Evolutionary conservation across 2,888 invertebrate genomes (phyloP), one percentile per base, ranked within the genome.

Genomic region (Athripsodes cinereus): DNA sequence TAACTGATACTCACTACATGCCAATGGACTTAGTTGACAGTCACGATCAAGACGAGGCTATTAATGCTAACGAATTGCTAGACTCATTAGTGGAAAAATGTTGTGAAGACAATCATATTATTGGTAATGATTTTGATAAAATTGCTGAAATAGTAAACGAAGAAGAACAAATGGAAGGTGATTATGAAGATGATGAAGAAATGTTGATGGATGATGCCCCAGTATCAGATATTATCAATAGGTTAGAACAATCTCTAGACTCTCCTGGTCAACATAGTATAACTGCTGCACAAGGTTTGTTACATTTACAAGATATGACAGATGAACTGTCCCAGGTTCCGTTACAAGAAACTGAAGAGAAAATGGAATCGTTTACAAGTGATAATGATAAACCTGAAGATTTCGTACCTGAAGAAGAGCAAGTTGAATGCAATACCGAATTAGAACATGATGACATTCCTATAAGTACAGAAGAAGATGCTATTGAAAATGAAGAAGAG

Each of bases 61-160:
- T 71, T 65, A 70, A 66, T 52, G 74, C 71, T 5, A 69, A 69
- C 1, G 82, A 79, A 47, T 69, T 83, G 57, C 73, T 83, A 1
- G 83, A 83, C 66, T 83, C 83, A 1, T 71, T 83, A 50, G 82
- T 83, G 2, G 81, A 83, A 66, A 80, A 81, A 60, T 82, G 82
- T 56, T 83, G 83, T 68, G 82, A 83, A 67, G 82, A 82, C 66
- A 81, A 82, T 67, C 80, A 82, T 64, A 75, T 78, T 50, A 71
- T 77, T 19, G 77, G 74, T 11, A 76, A 74, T 60, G 71, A 75
- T 26, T 69, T 76, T 16, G 76, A 77, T 62, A 77, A 76, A 65
- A 69, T 76, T 46, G 74, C 75, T 20, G 73, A 74, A 56, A 69
- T 78, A 2, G 75, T 74, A 47, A 51, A 20, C 18, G 70, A 74